phyloP scores from a whole-genome alignment of 2,113 vertebrate genomes.

The Echinops telfairi region DNA sequence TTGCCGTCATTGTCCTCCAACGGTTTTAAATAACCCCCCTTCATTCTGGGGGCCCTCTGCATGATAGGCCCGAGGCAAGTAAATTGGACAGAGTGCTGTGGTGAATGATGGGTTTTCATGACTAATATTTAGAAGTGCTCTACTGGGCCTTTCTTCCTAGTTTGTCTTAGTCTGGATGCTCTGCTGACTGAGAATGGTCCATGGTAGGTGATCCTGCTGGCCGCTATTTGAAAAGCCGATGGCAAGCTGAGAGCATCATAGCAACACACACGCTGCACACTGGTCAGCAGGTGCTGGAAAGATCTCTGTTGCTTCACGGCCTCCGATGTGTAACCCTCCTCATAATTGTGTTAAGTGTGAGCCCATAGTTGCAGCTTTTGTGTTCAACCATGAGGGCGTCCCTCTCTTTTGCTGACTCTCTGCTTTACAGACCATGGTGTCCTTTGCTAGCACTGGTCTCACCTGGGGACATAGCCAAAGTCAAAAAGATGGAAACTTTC shows the following conservation, averaged over 20 bases:
- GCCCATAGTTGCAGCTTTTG: not conserved
- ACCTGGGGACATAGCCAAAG: not conserved
- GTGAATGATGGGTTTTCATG: not conserved
- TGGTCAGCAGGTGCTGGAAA: not conserved
- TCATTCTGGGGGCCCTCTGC: not conserved
- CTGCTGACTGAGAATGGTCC: no score
- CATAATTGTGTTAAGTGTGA: not conserved
- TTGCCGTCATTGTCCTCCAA: not conserved
- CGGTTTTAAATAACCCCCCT: not conserved
- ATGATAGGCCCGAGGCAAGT: not conserved
- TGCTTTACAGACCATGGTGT: not conserved
- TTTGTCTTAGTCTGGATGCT: no score
- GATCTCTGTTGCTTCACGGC: not conserved
- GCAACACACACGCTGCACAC: not conserved
- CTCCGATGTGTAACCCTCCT: not conserved
- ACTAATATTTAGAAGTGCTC: not conserved
- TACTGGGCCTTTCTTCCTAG: not conserved
- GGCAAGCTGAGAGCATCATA: not conserved
- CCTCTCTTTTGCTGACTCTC: not conserved
- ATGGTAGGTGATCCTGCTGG: not conserved
- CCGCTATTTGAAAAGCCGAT: not conserved
- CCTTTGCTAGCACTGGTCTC: not conserved
- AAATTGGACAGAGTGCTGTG: not conserved
- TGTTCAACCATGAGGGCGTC: not conserved
- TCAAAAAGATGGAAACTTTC: not conserved